Evolutionary conservation across 2,888 invertebrate genomes (phyloP).

Genomic region (Platycheirus rosarum): DNA sequence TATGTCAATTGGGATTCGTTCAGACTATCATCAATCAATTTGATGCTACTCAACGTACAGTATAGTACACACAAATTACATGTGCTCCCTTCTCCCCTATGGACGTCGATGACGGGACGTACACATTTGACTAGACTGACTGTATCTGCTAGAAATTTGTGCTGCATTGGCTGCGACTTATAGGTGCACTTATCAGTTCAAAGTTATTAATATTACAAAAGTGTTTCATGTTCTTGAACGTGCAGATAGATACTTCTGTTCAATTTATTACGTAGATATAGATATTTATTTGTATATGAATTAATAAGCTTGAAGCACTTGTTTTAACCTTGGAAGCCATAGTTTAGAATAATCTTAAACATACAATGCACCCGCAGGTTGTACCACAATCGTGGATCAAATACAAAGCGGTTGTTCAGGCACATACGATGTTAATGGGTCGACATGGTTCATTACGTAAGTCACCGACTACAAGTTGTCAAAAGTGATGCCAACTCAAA

Average conservation of each 20-base stretch:
- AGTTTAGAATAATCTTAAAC: slow-evolving; percentile 46
- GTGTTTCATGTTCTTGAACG: slow-evolving; percentile 69
- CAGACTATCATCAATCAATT: slow-evolving; percentile 63
- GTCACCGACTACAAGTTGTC: slow-evolving; percentile 4
- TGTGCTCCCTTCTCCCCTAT: background rate
- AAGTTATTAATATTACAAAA: slow-evolving; percentile 69
- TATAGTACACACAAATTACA: slow-evolving; percentile 4
- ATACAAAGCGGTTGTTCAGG: slow-evolving; percentile 6
- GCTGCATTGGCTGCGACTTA: slow-evolving; percentile 21
- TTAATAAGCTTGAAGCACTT: slow-evolving; percentile 18
- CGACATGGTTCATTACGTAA: slow-evolving; percentile 60
- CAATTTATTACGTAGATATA: slow-evolving; percentile 7
- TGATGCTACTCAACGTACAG: slow-evolving; percentile 11
- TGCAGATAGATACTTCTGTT: slow-evolving; percentile 54
- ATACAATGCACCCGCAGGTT: slow-evolving; percentile 69
- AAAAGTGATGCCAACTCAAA: slow-evolving; percentile 17
- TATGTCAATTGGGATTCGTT: slow-evolving; percentile 50
- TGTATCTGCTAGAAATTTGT: background rate
- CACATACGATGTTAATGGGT: slow-evolving; percentile 62
- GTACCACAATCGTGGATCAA: slow-evolving; percentile 55
- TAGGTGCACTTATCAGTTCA: slow-evolving; percentile 31
- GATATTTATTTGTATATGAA: background rate
- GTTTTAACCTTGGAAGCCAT: slow-evolving; percentile 55
- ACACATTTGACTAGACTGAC: background rate
- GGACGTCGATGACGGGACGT: no score